Conservation (phyloP, 2,113 vertebrate genomes). For the Nipponia nippon region DNA sequence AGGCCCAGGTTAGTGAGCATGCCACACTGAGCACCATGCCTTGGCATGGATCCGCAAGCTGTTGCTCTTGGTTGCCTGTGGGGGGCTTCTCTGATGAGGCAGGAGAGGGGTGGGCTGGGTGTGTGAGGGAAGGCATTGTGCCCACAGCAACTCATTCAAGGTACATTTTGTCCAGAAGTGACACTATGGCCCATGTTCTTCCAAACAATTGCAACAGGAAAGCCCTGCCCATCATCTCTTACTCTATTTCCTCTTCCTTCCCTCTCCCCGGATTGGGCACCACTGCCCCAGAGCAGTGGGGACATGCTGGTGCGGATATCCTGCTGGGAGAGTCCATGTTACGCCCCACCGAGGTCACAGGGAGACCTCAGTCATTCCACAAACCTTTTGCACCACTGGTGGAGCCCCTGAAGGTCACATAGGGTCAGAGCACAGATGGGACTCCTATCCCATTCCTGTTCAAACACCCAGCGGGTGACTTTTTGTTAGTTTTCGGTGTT, state of each 20-base stretch:
- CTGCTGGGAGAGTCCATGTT: neutral
- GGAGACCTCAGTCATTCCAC: neutral
- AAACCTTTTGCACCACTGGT: neutral
- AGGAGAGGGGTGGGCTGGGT: neutral
- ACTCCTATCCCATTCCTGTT: neutral
- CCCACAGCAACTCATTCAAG: neutral
- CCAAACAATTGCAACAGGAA: neutral
- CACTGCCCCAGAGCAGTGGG: neutral
- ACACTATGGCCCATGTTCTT: neutral
- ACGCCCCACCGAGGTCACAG: neutral
- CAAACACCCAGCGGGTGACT: neutral
- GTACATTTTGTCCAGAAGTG: neutral
- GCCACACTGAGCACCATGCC: neutral
- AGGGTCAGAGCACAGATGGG: constrained; percentile 11
- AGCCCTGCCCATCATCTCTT: neutral
- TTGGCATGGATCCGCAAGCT: neutral
- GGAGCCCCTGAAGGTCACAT: neutral
- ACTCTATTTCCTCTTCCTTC: neutral
- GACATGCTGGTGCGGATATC: neutral
- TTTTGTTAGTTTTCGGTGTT: neutral
- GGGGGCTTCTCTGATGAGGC: neutral
- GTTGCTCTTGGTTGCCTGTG: neutral
- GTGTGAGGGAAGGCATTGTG: neutral
- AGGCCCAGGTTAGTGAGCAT: neutral
- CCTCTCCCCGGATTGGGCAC: neutral